These are phyloP conservation scores for Drosophila subpulchrella DNA, from an alignment of 1,140 invertebrate species.

Conservation along the genomic window DNA sequence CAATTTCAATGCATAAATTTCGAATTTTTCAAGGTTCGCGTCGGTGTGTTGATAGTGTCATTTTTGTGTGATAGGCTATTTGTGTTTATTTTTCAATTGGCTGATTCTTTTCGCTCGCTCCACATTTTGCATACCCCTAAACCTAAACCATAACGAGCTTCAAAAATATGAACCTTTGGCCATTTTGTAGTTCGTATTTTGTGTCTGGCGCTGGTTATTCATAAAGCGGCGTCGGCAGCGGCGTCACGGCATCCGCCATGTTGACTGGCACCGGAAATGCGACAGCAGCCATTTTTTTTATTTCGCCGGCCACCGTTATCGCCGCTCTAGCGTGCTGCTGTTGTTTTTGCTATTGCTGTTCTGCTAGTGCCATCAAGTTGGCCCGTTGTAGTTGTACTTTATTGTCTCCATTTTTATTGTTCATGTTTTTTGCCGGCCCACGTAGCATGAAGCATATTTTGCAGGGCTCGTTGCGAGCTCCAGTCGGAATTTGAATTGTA, in stretches of 20 bases:
- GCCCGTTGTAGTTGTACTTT: conserved; percentile 51
- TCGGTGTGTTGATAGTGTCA: conserved; percentile 13
- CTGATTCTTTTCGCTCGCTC: background rate
- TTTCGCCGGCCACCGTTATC: conserved; percentile 21
- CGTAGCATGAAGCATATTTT: conserved; percentile 66
- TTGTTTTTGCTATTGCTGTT: conserved; percentile 1
- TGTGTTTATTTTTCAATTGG: conserved; percentile 17
- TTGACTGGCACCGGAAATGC: conserved; percentile 78
- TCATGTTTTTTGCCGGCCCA: conserved; percentile 39
- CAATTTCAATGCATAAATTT: conserved; percentile 1
- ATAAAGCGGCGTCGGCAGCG: conserved; percentile 62
- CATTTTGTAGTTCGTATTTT: conserved; percentile 46
- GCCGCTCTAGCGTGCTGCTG: conserved; percentile 20
- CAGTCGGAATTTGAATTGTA: conserved; percentile 64
- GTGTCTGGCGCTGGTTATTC: conserved; percentile 58
- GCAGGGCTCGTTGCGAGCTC: conserved; percentile 38
- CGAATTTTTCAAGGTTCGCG: conserved; percentile 4
- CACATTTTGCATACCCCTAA: background rate
- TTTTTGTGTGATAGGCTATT: conserved; percentile 11
- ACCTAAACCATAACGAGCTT: conserved; percentile 22
- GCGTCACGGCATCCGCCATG: conserved; percentile 71
- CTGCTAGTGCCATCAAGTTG: conserved; percentile 41
- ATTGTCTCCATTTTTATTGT: conserved; percentile 63
- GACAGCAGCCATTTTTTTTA: conserved; percentile 66
- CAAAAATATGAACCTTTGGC: conserved; percentile 61